These are phyloP conservation scores for Trissolcus brochymenae DNA, from an alignment of 2,888 invertebrate species.

Conservation along the genomic window DNA sequence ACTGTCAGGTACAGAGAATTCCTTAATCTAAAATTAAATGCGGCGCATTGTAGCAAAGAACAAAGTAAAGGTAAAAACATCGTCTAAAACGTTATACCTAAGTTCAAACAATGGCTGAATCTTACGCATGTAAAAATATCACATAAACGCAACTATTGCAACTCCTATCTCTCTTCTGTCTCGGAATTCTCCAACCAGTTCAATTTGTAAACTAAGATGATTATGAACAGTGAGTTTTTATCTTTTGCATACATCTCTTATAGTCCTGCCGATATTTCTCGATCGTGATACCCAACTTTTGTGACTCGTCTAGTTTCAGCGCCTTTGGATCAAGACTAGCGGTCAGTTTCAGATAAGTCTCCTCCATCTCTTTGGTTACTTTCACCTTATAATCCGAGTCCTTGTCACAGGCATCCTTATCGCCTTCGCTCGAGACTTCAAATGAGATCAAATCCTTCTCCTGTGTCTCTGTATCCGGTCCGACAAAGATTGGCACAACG, in stretches of 20 bases:
- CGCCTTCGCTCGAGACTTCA: constrained; percentile 67
- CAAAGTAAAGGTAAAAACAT: background rate
- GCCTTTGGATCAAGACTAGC: constrained; percentile 71
- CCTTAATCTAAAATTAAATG: background rate
- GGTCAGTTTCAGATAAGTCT: constrained; percentile 72
- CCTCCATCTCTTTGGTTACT: constrained; percentile 73
- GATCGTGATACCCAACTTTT: constrained; percentile 69
- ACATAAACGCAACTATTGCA: no score
- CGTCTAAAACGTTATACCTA: background rate
- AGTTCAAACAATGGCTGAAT: no score
- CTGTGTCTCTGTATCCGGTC: constrained; percentile 1
- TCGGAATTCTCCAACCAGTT: no score
- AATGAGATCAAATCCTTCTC: constrained; percentile 65
- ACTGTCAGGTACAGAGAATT: constrained; percentile 2
- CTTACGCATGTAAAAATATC: no score
- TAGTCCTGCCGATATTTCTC: constrained; percentile 73
- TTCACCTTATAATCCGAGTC: constrained; percentile 68
- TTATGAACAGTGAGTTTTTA: constrained; percentile 55
- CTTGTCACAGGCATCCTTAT: constrained; percentile 24
- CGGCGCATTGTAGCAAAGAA: no score
- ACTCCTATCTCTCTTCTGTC: no score
- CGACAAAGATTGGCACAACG: constrained; percentile 30
- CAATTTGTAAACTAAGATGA: background rate
- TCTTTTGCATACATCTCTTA: constrained; percentile 67
- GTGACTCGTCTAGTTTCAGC: constrained; percentile 61